Conservation (phyloP, 2,797 vertebrate species). For the Rhinophrynus dorsalis region DNA sequence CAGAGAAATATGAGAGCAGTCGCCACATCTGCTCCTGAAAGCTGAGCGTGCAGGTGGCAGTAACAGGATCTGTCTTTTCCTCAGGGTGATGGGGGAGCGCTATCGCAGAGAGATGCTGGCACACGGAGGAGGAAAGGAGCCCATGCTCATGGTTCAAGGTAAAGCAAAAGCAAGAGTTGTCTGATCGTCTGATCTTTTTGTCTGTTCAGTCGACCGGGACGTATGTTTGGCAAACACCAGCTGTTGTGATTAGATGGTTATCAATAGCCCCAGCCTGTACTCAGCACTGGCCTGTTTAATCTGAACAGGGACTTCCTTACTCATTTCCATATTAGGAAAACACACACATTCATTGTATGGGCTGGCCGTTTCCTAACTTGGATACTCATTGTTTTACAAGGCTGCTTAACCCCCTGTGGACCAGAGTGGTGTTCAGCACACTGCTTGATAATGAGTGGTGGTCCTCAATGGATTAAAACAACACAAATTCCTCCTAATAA, state of each 20-base stretch:
- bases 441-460: no score
- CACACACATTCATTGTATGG: neutral
- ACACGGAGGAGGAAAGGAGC: slow-evolving; percentile 90
- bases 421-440: no score
- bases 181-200: neutral
- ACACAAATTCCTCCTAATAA: no score
- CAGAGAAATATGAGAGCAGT: slow-evolving; percentile 23
- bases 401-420: no score
- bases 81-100: slow-evolving; percentile 91
- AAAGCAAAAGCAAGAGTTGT: slow-evolving; percentile 43
- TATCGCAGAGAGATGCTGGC: slow-evolving; percentile 94
- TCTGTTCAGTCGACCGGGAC: neutral
- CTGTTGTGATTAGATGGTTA: neutral
- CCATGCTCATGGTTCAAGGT: slow-evolving; percentile 96
- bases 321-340: slow-evolving; percentile 15
- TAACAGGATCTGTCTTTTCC: slow-evolving; percentile 62
- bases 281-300: neutral
- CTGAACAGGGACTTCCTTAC: neutral
- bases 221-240: slow-evolving; percentile 11
- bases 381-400: neutral
- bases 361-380: no score
- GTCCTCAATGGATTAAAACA: no score
- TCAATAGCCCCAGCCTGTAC: slow-evolving; percentile 4
- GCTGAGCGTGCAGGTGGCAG: slow-evolving; percentile 54
- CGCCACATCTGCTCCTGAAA: neutral